A percentile compares a stretch with the other conserved stretches of the same genome.
Conservation (phyloP, 2,888 invertebrate species). For the Hypomecis punctinalis region DNA sequence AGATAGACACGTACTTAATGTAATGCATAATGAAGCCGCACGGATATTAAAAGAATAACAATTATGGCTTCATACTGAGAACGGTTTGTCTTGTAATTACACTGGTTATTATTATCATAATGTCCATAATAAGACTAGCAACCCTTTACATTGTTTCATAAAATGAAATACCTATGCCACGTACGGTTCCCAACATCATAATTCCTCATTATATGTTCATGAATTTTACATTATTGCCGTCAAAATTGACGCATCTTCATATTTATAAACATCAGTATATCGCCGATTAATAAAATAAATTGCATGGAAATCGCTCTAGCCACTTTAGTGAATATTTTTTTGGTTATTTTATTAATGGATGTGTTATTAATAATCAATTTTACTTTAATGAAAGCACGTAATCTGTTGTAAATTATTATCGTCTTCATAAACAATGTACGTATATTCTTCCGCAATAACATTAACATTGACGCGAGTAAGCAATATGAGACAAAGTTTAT, state of each 20-base stretch:
- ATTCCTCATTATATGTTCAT: slow-evolving; percentile 21
- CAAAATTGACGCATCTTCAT: slow-evolving; percentile 21
- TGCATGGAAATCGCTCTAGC: slow-evolving; percentile 67
- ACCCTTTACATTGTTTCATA: slow-evolving; percentile 13
- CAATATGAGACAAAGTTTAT: slow-evolving; percentile 22
- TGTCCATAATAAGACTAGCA: neutral
- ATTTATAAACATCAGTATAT: slow-evolving; percentile 42
- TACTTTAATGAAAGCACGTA: slow-evolving; percentile 57
- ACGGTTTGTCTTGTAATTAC: slow-evolving; percentile 3
- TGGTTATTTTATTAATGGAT: slow-evolving; percentile 68
- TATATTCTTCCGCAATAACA: slow-evolving; percentile 57
- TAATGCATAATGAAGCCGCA: neutral
- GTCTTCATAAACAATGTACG: slow-evolving; percentile 51
- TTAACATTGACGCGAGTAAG: slow-evolving; percentile 15
- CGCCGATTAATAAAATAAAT: slow-evolving; percentile 58
- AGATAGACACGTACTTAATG: neutral
- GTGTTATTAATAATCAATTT: slow-evolving; percentile 80
- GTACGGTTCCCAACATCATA: slow-evolving; percentile 18
- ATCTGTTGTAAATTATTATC: slow-evolving; percentile 50
- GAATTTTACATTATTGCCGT: slow-evolving; percentile 25
- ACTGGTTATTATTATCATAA: slow-evolving; percentile 1
- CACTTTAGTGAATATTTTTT: slow-evolving; percentile 55
- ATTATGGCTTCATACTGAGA: neutral
- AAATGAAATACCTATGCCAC: slow-evolving; percentile 12
- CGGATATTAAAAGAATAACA: neutral